These are phyloP conservation scores for Thamnophis sirtalis DNA, from an alignment of 2,113 vertebrate genomes.

Conservation along the genomic window DNA sequence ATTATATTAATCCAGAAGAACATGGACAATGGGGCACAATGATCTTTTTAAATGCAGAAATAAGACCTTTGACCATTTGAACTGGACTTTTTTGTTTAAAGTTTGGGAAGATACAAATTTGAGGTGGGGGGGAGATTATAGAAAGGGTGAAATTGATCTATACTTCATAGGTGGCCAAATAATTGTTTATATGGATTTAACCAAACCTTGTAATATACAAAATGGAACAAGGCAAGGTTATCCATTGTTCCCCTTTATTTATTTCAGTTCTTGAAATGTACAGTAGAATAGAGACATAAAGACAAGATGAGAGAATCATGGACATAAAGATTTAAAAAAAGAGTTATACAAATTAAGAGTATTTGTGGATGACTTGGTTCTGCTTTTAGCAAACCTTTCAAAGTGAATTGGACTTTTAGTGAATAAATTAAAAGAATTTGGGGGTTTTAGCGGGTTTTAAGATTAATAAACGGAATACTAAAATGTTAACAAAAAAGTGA, in stretches of 20 bases:
- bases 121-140: background rate
- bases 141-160: background rate
- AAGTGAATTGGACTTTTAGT: background rate
- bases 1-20: background rate
- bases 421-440: background rate
- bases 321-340: background rate
- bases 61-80: background rate
- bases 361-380: background rate
- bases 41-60: background rate
- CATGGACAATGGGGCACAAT: background rate
- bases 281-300: background rate
- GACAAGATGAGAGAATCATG: background rate
- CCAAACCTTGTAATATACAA: background rate
- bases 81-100: background rate
- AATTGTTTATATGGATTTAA: background rate
- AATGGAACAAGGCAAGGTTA: background rate
- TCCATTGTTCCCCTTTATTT: background rate
- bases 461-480: background rate
- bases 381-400: background rate
- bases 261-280: background rate
- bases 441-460: background rate
- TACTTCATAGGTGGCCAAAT: background rate
- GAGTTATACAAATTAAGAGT: background rate
- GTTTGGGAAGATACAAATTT: background rate
- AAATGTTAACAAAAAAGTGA: background rate